These are phyloP conservation scores for Sphecodes monilicornis DNA, from an alignment of 2,888 invertebrate species.

Conservation along the genomic window DNA sequence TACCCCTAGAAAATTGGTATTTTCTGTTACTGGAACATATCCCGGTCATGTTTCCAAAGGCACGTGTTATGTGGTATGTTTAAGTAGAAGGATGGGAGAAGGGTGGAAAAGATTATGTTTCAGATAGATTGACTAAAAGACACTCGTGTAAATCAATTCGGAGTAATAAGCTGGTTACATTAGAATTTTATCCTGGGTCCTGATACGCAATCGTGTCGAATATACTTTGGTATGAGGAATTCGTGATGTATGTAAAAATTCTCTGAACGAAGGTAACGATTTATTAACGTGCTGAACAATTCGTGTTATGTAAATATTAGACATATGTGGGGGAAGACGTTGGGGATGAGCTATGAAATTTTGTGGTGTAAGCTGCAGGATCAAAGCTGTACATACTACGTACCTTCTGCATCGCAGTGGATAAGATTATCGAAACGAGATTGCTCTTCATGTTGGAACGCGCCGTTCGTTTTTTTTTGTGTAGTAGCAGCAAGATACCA, in stretches of 20 bases:
- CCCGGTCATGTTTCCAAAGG: slow-evolving; percentile 17
- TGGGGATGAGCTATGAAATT: slow-evolving; percentile 31
- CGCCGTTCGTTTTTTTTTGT: slow-evolving; percentile 6
- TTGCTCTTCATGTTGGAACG: slow-evolving; percentile 26
- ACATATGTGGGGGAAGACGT: slow-evolving; percentile 10
- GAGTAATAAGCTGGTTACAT: neutral
- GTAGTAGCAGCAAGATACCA: slow-evolving; percentile 5
- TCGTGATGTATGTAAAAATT: neutral
- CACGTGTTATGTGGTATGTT: slow-evolving; percentile 29
- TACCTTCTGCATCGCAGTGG: slow-evolving; percentile 15
- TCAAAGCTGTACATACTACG: slow-evolving; percentile 28
- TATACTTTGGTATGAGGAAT: slow-evolving; percentile 2
- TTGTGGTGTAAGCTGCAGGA: slow-evolving; percentile 59
- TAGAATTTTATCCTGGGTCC: slow-evolving; percentile 28
- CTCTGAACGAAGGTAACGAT: slow-evolving; percentile 32
- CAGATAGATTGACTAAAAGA: slow-evolving; percentile 45
- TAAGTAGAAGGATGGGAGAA: slow-evolving; percentile 22
- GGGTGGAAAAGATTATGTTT: slow-evolving; percentile 49
- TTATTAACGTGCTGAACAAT: slow-evolving; percentile 21
- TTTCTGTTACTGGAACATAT: slow-evolving; percentile 39
- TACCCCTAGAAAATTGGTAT: slow-evolving; percentile 16
- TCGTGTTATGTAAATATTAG: slow-evolving; percentile 10
- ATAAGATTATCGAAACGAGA: slow-evolving; percentile 24
- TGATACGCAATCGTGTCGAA: slow-evolving; percentile 9
- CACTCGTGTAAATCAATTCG: slow-evolving; percentile 13